Evolutionary conservation across 2,113 vertebrate species (phyloP), one percentile per base, ranked within the genome.

Genomic region (Lamprotornis superbus): DNA sequence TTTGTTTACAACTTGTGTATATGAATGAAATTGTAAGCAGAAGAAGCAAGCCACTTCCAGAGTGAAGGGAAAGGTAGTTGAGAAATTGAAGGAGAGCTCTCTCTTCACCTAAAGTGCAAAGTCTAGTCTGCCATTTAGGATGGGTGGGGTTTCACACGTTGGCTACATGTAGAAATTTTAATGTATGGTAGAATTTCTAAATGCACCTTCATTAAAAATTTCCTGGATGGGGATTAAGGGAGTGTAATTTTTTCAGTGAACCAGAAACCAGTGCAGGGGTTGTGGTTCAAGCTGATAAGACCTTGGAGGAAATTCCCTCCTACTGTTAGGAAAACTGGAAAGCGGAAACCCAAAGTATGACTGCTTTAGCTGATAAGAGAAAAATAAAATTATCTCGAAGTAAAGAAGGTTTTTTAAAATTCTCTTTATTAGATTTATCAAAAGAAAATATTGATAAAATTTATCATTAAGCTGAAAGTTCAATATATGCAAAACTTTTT

Each of bases 231-330:
- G 33, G 76, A 96, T 95, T 94, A 94, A 95, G 83, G 82, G 85
- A 94, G 35, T 78, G 55, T 90, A 96, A 97, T 97, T 97, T 94
- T 94, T 69, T 96, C 94, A 93, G 65, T 73, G 89, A 97, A 95
- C 71, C 65, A 97, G 77, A 96, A 97, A 93, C 82, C 69, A 78
- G 52, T 50, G 11, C 35, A 92, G 91, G 68, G 90, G 95, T 97
- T 98, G 97, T 98, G 98, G 92, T 95, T 98, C 95, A 95, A 94
- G 90, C 95, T 98, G 98, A 98, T 98, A 98, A 98, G 95, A 56
- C 57, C 40, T 84, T 92, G 73, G 85, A 98, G 98, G 98, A 98
- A 98, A 98, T 98, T 97, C 97, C 94, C 83, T 98, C 98, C 97
- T 93, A 96, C 91, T 96, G 91, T 96, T 96, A 95, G 76, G 88